A percentile compares a stretch with the other conserved stretches of the same genome.
Evolutionary conservation across 2,113 vertebrate species (phyloP).

Genomic region (Microcebus jonahi): DNA sequence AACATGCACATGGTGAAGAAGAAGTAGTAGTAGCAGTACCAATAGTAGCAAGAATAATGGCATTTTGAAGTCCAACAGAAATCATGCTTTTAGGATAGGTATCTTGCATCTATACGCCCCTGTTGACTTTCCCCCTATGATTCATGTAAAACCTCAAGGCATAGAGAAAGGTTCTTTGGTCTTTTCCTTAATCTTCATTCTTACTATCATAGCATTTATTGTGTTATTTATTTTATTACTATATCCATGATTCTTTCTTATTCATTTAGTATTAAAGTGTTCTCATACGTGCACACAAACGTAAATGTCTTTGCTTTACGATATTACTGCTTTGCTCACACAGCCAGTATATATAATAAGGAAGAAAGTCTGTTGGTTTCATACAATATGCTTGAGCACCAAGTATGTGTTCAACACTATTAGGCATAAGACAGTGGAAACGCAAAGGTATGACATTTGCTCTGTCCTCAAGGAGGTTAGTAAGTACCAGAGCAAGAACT

Average conservation of each 20-base stretch:
- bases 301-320: background rate
- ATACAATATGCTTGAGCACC: background rate
- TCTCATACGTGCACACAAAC: background rate
- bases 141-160: constrained; percentile 20
- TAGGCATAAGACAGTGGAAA: background rate
- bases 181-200: background rate
- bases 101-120: background rate
- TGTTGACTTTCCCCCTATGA: background rate
- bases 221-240: background rate
- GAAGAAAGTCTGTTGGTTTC: constrained; percentile 1
- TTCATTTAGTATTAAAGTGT: background rate
- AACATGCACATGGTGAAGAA: background rate
- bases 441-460: background rate
- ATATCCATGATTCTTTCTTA: background rate
- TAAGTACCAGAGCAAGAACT: background rate
- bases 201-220: background rate
- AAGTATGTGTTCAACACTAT: background rate
- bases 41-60: background rate
- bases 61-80: constrained; percentile 23
- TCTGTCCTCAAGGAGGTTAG: background rate
- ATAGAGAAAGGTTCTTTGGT: background rate
- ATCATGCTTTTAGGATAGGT: background rate
- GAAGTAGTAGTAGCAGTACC: background rate
- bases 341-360: background rate
- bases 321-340: background rate